Evolutionary conservation across 2,888 invertebrate species (phyloP), one percentile per base, ranked within the genome.

Genomic region (Sabellastarte sp.): DNA sequence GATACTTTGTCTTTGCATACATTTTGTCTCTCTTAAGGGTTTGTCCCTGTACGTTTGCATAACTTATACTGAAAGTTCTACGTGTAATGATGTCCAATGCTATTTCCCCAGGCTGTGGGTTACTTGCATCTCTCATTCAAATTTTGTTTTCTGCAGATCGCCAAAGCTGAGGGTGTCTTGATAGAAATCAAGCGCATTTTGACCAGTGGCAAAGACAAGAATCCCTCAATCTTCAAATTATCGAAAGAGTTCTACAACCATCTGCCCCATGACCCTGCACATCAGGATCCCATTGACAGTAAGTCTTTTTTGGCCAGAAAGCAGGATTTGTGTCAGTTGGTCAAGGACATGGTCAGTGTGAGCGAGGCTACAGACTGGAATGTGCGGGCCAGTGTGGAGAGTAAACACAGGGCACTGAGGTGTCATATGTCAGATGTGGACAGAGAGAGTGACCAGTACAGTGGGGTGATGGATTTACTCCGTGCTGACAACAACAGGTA

Each of bases 291-390:
- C 20, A 41, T 41, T 15, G 10, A 41, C 10, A 41, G 41, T 41
- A 41, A 10, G 20, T 20, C 10, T 41, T 10, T 41, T 15, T 20
- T 41, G 41, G 10, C 41, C 10, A 10, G 20, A 20, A 41, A 41
- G 20, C 10, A 15, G 41, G 41, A 41, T 20, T 15, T 41, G 41
- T 41, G 41, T 41, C 41, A 41, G 41, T 20, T 41, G 41, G 41
- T 41, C 10, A 41, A 20, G 20, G 82, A 82, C 64, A 77, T 82
- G 75, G 64, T 80, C 32, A 72, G 78, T 5, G 79, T 81, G 10
- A 77, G 75, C 68, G 82, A 82, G 64, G 76, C 77, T n/a, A 80
- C 81, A 31, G 70, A 76, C 67, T 82, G 79, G 80, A 73, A 73
- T 20, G 65, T 63, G 2, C 67, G 72, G 31, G 68, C 74, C 20